Percentiles rank a stretch among this genome's conserved stretches.
Conservation (phyloP, 2,888 invertebrate species). For the Amphipyra tragopoginis region DNA sequence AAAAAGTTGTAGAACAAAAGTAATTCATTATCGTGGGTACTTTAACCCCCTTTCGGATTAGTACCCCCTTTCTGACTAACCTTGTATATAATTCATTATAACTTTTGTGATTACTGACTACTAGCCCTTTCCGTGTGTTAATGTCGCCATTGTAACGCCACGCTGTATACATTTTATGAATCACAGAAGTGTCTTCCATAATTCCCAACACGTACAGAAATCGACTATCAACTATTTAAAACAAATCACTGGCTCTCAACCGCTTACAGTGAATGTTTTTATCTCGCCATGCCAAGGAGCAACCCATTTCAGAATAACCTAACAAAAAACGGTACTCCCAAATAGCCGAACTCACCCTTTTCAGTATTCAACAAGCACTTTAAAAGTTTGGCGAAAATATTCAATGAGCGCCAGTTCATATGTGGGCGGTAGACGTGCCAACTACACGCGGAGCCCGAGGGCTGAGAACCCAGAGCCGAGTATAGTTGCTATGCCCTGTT, state of each 20-base stretch:
- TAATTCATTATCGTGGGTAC: too few species aligned
- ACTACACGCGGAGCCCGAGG: slow-evolving; percentile 45
- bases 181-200: slow-evolving; percentile 8
- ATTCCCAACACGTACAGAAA: slow-evolving; percentile 5
- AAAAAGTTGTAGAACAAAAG: too few species aligned
- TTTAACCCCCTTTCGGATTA: too few species aligned
- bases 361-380: slow-evolving; percentile 71
- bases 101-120: too few species aligned
- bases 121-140: too few species aligned
- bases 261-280: slow-evolving; percentile 45
- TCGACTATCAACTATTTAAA: slow-evolving; percentile 18
- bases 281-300: slow-evolving; percentile 37
- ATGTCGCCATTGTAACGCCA: too few species aligned
- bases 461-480: slow-evolving; percentile 8
- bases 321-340: slow-evolving; percentile 45
- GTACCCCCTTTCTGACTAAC: too few species aligned
- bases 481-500: slow-evolving; percentile 20
- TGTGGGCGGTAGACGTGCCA: slow-evolving; percentile 61
- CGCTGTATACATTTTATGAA: not conserved
- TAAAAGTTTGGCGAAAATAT: slow-evolving; percentile 71
- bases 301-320: slow-evolving; percentile 47
- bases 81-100: too few species aligned
- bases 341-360: slow-evolving; percentile 61
- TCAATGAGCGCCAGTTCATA: slow-evolving; percentile 65
- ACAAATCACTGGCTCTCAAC: slow-evolving; percentile 41